Evolutionary conservation across 2,797 vertebrate species (phyloP), one percentile per base, ranked within the genome.

Genomic region (Carapus acus): DNA sequence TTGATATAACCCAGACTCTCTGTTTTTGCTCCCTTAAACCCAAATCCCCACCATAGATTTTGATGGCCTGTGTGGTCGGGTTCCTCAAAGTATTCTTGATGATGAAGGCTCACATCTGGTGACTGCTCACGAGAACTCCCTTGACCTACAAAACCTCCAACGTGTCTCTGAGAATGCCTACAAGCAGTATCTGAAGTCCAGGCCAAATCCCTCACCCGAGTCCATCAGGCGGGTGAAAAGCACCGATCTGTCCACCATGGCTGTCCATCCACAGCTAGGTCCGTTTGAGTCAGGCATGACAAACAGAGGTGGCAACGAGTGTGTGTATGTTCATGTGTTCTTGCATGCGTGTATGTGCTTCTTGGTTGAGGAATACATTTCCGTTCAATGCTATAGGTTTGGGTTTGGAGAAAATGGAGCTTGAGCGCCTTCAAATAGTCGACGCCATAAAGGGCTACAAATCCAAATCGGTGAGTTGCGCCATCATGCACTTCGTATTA

Each of bases 181-280:
- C 68, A 92, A 90, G 72, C 95, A 98, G 66, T 99, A 96, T 44
- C 76, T 94, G 58, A 93, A 93, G 54, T 98, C 94, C 0, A 86
- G 95, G 18, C 93, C 94, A 0, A 83, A 79, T 2, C 92, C 96
- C 2, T 92, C 95, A 0, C 69, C 90, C 0, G 95, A 96, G 86
- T 99, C 96, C 59, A 83, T 99, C 84, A 94, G 92, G 67, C 86
- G 95, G 22, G 89, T 90, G 17, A 95, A 93, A 81, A 91, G 82
- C 55, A 78, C 89, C 17, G 91, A 94, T 2, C 17, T 90, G 18
- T 81, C 83, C 14, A 70, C 41, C 63, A 82, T 97, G 76, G 89
- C 89, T 19, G 84, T 98, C n/a, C 95, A 98, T 72, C 94, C 95
- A 0, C 71, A 97, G 40, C 88, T 97, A 54, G 89, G 95, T 99